Conservation (phyloP, 2,888 invertebrate genomes). For the Pachliopta kotzebuea region DNA sequence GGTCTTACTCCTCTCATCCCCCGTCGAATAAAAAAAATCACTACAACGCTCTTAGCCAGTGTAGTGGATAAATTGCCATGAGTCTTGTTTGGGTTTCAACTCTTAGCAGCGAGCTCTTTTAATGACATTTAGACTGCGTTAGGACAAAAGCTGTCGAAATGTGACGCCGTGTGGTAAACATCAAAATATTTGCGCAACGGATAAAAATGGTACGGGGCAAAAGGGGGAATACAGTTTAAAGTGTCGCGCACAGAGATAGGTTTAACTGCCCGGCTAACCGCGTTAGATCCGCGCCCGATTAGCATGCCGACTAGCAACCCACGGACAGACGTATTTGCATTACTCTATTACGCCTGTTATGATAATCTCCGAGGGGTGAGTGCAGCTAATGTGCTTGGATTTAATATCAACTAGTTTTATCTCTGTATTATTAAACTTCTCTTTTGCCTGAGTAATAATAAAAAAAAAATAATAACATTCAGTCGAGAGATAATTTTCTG, state of each 20-base stretch:
- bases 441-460: neutral
- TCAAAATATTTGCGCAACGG: slow-evolving; percentile 74
- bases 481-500: neutral
- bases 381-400: slow-evolving; percentile 62
- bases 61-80: too few species aligned
- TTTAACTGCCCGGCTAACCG: slow-evolving; percentile 66
- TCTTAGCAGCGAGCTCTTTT: too few species aligned
- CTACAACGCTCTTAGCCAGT: too few species aligned
- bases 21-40: too few species aligned
- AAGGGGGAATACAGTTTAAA: slow-evolving; percentile 56
- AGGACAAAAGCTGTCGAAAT: slow-evolving; percentile 47
- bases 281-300: slow-evolving; percentile 60
- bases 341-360: slow-evolving; percentile 72
- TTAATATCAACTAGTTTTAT: slow-evolving; percentile 40
- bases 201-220: slow-evolving; percentile 68
- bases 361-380: slow-evolving; percentile 68
- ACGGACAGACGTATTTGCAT: slow-evolving; percentile 63
- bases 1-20: too few species aligned
- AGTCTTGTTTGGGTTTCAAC: too few species aligned
- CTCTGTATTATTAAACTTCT: slow-evolving; percentile 2
- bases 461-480: neutral
- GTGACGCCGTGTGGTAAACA: slow-evolving; percentile 55
- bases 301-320: slow-evolving; percentile 60
- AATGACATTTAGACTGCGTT: slow-evolving; percentile 21
- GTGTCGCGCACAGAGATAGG: slow-evolving; percentile 57